Evolutionary conservation across 2,888 invertebrate genomes (phyloP).

Genomic region (Hipparchia semele): DNA sequence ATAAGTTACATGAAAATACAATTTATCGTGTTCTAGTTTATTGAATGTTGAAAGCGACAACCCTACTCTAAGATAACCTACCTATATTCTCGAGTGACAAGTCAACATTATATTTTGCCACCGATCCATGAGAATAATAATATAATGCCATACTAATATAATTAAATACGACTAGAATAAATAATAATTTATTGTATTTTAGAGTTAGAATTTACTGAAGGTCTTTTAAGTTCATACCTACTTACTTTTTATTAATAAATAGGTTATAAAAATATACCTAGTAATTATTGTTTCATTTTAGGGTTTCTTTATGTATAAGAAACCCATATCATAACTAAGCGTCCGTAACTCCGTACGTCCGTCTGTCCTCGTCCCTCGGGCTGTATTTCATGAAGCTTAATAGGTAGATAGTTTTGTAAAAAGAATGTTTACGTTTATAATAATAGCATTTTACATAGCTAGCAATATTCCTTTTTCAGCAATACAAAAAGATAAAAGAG

Average conservation of each 20-base stretch:
- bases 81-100: not conserved
- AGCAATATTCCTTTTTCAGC: too few relatives aligned
- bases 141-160: slow-evolving; percentile 12
- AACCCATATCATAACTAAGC: too few relatives aligned
- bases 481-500: not conserved
- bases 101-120: slow-evolving; percentile 20
- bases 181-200: not conserved
- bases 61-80: not conserved
- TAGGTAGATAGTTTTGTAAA: too few relatives aligned
- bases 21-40: not conserved
- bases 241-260: not conserved
- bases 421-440: too few relatives aligned
- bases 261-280: not conserved
- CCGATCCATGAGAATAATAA: slow-evolving; percentile 25
- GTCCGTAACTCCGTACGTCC: too few relatives aligned
- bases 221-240: not conserved
- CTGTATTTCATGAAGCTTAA: too few relatives aligned
- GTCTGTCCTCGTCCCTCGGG: too few relatives aligned
- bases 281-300: not conserved
- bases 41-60: not conserved
- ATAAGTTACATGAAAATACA: not conserved
- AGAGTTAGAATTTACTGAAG: not conserved
- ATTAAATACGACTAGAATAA: not conserved
- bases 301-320: too few relatives aligned
- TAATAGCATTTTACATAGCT: too few relatives aligned